A percentile compares a stretch with the other conserved stretches of the same genome.
Conservation (phyloP, 1,140 invertebrate genomes). For the Aphidius gifuensis region DNA sequence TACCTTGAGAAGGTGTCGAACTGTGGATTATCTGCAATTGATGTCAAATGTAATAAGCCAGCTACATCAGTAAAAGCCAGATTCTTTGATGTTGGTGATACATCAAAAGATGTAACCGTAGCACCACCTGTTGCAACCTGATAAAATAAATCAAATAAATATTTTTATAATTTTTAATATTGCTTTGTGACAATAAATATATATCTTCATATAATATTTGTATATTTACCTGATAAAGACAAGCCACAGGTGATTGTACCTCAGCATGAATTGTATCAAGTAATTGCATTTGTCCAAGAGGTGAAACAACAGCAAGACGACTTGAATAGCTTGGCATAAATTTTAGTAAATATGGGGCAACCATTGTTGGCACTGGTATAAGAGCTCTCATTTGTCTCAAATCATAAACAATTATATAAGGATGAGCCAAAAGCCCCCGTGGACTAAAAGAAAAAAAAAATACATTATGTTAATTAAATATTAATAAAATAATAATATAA, state of each 20-base stretch:
- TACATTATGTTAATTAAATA: constrained; percentile 28
- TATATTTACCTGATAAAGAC: constrained; percentile 63
- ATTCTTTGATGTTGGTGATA: constrained; percentile 82
- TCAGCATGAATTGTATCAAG: constrained; percentile 72
- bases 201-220: too few relatives aligned
- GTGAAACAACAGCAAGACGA: constrained; percentile 82
- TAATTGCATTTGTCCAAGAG: constrained; percentile 84
- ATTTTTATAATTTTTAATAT: too few relatives aligned
- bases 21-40: constrained; percentile 64
- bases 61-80: constrained; percentile 85
- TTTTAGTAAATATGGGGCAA: constrained; percentile 81
- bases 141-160: constrained; percentile 14
- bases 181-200: too few relatives aligned
- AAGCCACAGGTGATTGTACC: constrained; percentile 48
- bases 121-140: constrained; percentile 71
- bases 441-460: constrained; percentile 28
- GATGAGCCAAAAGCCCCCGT: constrained; percentile 70
- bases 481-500: background rate
- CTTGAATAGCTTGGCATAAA: constrained; percentile 88
- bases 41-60: constrained; percentile 72
- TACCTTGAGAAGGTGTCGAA: constrained; percentile 77
- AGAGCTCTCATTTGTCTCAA: constrained; percentile 80
- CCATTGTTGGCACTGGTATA: constrained; percentile 74
- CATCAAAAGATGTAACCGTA: constrained; percentile 79
- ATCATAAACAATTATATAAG: constrained; percentile 91